These are phyloP conservation scores for Microctenopoma stevenorrisi DNA, from an alignment of 2,797 vertebrate species.

Conservation along the genomic window DNA sequence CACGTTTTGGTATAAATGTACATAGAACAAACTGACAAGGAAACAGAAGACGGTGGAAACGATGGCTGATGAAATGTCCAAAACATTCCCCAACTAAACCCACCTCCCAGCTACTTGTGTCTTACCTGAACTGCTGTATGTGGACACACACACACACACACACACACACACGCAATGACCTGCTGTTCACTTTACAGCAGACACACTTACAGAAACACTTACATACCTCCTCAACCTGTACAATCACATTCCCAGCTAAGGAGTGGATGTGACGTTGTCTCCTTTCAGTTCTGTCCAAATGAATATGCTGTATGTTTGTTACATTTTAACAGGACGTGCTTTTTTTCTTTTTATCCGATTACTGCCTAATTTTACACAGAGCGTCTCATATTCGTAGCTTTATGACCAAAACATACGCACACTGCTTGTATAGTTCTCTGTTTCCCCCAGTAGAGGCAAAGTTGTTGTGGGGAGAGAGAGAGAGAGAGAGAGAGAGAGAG, in stretches of 20 bases:
- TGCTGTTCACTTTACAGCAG: not conserved
- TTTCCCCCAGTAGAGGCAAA: slow-evolving; percentile 64
- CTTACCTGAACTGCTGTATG: slow-evolving; percentile 33
- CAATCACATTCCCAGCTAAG: slow-evolving; percentile 68
- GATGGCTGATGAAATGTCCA: not conserved
- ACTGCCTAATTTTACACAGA: too few relatives aligned
- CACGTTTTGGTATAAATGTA: not conserved
- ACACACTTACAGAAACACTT: not conserved
- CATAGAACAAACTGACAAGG: not conserved
- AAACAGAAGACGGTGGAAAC: not conserved
- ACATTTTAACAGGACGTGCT: not conserved
- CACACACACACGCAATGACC: slow-evolving; percentile 4
- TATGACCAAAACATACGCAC: too few relatives aligned
- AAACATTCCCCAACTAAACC: not conserved
- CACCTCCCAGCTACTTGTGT: rapidly evolving
- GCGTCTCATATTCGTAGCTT: too few relatives aligned
- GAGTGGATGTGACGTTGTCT: slow-evolving; percentile 32
- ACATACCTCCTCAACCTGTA: slow-evolving; percentile 52
- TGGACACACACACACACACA: too few relatives aligned
- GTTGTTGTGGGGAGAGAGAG: not conserved
- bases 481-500: not conserved
- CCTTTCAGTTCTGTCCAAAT: not conserved
- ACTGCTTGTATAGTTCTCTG: not conserved
- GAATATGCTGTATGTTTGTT: not conserved
- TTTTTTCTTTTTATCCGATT: too few relatives aligned